phyloP scores from a whole-genome alignment of 2,888 invertebrate genomes.

The Anorthoa munda region DNA sequence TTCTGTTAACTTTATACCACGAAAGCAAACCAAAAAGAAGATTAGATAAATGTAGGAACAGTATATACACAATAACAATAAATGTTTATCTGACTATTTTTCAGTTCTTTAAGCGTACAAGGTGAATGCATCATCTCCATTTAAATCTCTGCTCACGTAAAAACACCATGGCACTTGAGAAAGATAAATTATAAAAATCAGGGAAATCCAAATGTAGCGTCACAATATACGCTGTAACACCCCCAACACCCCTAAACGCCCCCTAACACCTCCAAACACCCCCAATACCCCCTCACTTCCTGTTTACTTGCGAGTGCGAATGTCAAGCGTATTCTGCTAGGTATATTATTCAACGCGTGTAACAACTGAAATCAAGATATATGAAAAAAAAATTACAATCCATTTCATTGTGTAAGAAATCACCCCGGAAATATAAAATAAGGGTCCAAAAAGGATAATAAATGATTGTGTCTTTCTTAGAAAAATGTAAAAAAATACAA shows the following conservation, averaged over 20 bases:
- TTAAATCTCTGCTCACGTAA: slow-evolving; percentile 8
- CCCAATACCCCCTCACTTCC: slow-evolving; percentile 34
- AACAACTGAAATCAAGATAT: slow-evolving; percentile 28
- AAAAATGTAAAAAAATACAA: slow-evolving; percentile 30
- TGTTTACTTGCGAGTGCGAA: slow-evolving; percentile 37
- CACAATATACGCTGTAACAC: slow-evolving; percentile 22
- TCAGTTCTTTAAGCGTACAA: too few relatives aligned
- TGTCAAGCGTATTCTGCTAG: slow-evolving; percentile 35
- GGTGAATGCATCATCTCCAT: not conserved
- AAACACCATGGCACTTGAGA: slow-evolving; percentile 1
- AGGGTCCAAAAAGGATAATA: not conserved
- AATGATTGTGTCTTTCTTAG: not conserved
- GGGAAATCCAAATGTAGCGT: slow-evolving; percentile 12
- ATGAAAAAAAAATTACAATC: slow-evolving; percentile 26
- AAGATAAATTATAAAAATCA: slow-evolving; percentile 42
- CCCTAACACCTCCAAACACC: slow-evolving; percentile 16
- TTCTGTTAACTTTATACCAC: not conserved
- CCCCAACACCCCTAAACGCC: not conserved
- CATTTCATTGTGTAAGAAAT: slow-evolving; percentile 8
- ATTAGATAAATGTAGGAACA: not conserved
- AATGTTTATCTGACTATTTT: not conserved
- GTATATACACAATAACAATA: not conserved
- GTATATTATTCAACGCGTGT: slow-evolving; percentile 38
- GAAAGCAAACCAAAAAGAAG: not conserved
- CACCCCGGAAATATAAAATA: slow-evolving; percentile 10